A percentile compares a stretch with the other conserved stretches of the same genome.
These are phyloP conservation scores for Otolemur crassicaudatus DNA, from an alignment of 2,797 vertebrate species.

Conservation along the genomic window DNA sequence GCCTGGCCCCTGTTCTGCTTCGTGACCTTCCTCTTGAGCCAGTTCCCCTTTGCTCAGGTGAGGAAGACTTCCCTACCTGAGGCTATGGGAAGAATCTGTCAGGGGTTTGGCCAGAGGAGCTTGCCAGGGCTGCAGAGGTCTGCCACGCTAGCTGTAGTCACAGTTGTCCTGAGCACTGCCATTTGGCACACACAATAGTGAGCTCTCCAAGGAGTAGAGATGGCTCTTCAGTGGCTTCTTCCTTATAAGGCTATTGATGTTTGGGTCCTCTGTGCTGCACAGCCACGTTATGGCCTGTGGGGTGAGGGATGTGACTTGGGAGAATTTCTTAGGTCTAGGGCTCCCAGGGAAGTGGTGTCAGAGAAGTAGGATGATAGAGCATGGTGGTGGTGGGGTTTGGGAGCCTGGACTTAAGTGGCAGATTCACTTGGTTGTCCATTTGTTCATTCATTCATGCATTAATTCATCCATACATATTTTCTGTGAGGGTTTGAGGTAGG, in stretches of 20 bases:
- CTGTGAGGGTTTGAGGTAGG: neutral
- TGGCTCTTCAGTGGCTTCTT: neutral
- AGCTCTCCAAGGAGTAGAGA: neutral
- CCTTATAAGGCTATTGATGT: neutral
- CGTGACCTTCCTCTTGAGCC: neutral
- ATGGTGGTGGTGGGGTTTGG: too few relatives aligned
- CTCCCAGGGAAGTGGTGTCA: neutral
- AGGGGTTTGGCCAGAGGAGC: neutral
- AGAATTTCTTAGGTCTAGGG: neutral
- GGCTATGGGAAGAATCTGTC: neutral
- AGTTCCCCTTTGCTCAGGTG: neutral
- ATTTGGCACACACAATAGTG: neutral
- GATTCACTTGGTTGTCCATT: neutral
- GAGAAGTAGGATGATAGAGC: neutral
- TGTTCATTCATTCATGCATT: neutral
- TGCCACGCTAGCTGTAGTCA: neutral
- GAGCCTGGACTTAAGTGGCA: neutral
- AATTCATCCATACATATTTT: neutral
- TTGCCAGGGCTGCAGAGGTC: neutral
- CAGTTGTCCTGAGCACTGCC: neutral
- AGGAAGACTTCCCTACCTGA: neutral
- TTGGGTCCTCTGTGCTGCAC: neutral
- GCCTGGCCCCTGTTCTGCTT: neutral
- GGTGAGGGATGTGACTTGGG: neutral
- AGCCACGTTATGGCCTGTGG: neutral